Evolutionary conservation across 2,113 vertebrate genomes (phyloP).

Genomic region (Lichenostomus cassidix): DNA sequence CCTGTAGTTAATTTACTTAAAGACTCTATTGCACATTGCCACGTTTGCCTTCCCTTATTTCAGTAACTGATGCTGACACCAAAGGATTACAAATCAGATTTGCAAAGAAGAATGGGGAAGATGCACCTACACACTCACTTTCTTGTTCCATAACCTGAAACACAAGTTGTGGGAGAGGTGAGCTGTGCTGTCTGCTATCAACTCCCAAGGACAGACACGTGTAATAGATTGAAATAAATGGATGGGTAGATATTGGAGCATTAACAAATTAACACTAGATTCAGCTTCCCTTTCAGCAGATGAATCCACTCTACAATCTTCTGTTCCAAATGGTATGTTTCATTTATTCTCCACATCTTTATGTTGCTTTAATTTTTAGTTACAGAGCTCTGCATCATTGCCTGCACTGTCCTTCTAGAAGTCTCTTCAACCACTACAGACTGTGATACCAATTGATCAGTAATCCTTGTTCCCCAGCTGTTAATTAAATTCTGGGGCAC

Average conservation of each 20-base stretch:
- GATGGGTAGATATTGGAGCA: too few species aligned
- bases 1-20: not conserved
- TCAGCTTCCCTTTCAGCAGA: not conserved
- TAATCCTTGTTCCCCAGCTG: not conserved
- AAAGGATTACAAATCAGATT: not conserved
- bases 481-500: not conserved
- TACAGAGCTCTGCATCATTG: not conserved
- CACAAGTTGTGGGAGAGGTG: not conserved
- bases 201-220: not conserved
- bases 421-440: not conserved
- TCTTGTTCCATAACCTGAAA: not conserved
- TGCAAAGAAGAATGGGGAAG: not conserved
- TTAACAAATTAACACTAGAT: not conserved
- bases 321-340: not conserved
- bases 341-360: not conserved
- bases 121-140: not conserved
- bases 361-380: not conserved
- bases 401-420: not conserved
- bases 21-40: not conserved
- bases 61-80: not conserved
- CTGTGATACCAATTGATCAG: not conserved
- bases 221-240: not conserved
- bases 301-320: not conserved
- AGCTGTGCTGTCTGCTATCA: not conserved
- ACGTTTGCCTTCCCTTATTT: not conserved